Percentiles rank a stretch among this genome's conserved stretches.
phyloP scores from a whole-genome alignment of 2,888 invertebrate genomes.

The Drosophila mayaguana region DNA sequence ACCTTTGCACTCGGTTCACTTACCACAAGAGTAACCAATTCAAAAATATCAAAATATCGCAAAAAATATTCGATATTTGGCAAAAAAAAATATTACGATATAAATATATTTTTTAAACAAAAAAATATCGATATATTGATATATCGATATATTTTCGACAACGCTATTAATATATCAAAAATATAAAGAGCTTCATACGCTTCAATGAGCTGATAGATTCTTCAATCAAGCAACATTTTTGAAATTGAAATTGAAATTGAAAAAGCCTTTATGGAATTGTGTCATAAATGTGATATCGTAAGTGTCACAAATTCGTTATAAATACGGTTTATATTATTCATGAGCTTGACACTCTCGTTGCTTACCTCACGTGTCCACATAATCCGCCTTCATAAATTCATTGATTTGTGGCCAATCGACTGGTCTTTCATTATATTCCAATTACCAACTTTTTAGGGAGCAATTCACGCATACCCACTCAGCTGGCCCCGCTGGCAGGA shows the following conservation, averaged over 20 bases:
- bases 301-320: not conserved
- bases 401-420: conserved; percentile 7
- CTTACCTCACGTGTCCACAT: not conserved
- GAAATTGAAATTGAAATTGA: not conserved
- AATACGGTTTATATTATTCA: not conserved
- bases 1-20: too few species aligned
- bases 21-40: too few species aligned
- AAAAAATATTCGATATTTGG: too few species aligned
- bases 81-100: too few species aligned
- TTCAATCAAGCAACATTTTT: not conserved
- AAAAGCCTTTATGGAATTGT: not conserved
- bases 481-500: too few species aligned
- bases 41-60: too few species aligned
- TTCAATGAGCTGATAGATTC: too few species aligned
- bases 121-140: too few species aligned
- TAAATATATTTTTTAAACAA: too few species aligned
- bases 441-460: conserved; percentile 10
- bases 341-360: not conserved
- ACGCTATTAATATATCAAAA: not conserved
- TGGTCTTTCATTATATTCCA: conserved; percentile 14
- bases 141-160: too few species aligned
- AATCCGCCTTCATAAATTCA: conserved; percentile 7
- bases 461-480: not conserved
- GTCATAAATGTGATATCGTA: not conserved
- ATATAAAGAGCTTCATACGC: not conserved